Base-by-base conservation (phyloP, 2,888 invertebrate species). In the Coleophora deauratella region DNA sequence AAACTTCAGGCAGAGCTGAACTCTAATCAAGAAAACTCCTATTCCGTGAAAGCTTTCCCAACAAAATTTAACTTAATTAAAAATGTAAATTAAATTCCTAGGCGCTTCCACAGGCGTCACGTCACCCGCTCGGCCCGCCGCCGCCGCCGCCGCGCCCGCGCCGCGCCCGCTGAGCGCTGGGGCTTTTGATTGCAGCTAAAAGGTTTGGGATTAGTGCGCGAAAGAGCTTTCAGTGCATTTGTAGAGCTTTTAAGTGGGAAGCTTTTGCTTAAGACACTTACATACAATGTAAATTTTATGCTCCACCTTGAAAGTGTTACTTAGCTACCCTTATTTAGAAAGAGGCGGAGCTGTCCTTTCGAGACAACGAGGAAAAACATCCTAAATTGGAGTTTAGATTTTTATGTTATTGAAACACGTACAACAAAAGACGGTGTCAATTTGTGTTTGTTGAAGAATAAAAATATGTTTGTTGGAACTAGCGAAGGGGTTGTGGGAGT, bases 171-270 rank as follows among this genome's bases (percentile, higher is more conserved):
- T 60, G 62, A 65, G 66, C 72, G 72, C 81, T 76, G 77, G 72
- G 79, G 84, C 85, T 84, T 85, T 85, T 85, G 85, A 85, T 85
- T 86, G 85, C 86, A 85, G 85, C 86, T 86, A 86, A 86, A 86
- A 86, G 84, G 85, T 82, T 82, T 81, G 84, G 80, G 81, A 82
- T 81, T 85, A 85, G 84, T 84, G 81, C 82, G 84, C 84, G 85
- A 84, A 81, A 85, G 84, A 85, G 86, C 85, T 85, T 85, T 85
- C 85, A 82, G 82, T 85, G 85, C 85, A 85, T 85, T 85, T 84
- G 84, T 84, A 82, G 84, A 85, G 85, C 84, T 85, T 85, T 85
- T 84, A 85, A 85, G 82, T 85, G 85, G 85, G 84, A 84, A 84
- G 82, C 85, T 82, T 81, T 84, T 78, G 81, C 84, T 84, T 80